Conservation (phyloP, 2,888 invertebrate species). For the Diploptera punctata region DNA sequence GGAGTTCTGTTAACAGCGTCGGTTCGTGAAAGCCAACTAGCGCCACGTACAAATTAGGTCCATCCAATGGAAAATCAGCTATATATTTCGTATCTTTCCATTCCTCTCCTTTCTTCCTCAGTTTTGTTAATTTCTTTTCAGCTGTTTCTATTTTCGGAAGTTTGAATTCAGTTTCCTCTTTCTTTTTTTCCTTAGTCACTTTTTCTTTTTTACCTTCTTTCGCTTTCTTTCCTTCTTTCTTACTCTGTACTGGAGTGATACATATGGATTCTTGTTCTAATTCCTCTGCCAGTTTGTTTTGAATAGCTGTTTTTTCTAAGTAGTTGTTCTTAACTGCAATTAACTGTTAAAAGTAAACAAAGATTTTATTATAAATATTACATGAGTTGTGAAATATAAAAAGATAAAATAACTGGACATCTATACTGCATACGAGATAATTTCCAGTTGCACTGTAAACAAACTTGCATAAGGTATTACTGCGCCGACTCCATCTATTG, state of each 20-base stretch:
- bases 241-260: background rate
- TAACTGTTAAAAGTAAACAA: background rate
- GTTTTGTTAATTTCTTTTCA: conserved; percentile 57
- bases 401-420: too few relatives aligned
- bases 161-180: background rate
- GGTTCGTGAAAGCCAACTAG: conserved; percentile 59
- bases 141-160: background rate
- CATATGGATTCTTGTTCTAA: background rate
- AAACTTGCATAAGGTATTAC: too few relatives aligned
- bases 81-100: conserved; percentile 62
- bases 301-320: background rate
- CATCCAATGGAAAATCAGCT: conserved; percentile 61
- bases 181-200: background rate
- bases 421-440: too few relatives aligned
- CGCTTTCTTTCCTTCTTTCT: background rate
- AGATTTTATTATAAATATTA: too few relatives aligned
- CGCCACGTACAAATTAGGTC: conserved; percentile 62
- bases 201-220: background rate
- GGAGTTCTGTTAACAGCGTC: background rate
- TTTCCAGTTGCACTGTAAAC: too few relatives aligned
- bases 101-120: conserved; percentile 62
- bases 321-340: background rate
- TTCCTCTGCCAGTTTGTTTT: background rate
- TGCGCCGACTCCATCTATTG: too few relatives aligned
- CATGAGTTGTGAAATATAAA: too few relatives aligned